A percentile compares a stretch with the other conserved stretches of the same genome.
Evolutionary conservation across 2,797 vertebrate genomes (phyloP).

Genomic region (Avahi laniger): DNA sequence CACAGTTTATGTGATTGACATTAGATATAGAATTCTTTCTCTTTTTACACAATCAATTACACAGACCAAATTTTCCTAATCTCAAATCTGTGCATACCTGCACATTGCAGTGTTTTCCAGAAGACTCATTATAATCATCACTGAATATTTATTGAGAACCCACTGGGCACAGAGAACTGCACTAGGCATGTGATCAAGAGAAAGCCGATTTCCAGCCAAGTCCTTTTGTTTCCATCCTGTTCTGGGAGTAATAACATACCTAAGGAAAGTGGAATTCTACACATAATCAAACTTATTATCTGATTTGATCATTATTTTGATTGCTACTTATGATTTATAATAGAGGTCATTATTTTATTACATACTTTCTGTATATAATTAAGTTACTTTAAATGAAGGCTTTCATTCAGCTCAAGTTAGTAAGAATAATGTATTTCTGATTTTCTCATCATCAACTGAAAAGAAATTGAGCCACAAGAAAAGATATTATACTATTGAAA

Average conservation of each 20-base stretch:
- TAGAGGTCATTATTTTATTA: constrained; percentile 86
- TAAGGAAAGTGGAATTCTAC: constrained; percentile 79
- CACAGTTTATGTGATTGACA: constrained; percentile 44
- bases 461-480: constrained; percentile 75
- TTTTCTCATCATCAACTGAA: constrained; percentile 81
- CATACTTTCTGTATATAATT: constrained; percentile 82
- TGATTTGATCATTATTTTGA: constrained; percentile 87
- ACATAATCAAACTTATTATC: constrained; percentile 87
- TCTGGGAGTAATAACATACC: constrained; percentile 81
- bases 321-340: constrained; percentile 86
- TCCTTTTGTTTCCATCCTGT: constrained; percentile 77
- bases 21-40: constrained; percentile 28
- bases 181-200: constrained; percentile 65
- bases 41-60: constrained; percentile 61
- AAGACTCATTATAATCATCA: constrained; percentile 73
- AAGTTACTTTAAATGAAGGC: constrained; percentile 84
- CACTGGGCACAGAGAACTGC: constrained; percentile 64
- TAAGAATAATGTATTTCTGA: constrained; percentile 83
- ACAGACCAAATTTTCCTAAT: constrained; percentile 48
- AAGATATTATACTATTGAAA: constrained; percentile 66
- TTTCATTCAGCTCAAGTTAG: constrained; percentile 82
- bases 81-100: constrained; percentile 61
- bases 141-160: constrained; percentile 75
- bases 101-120: constrained; percentile 58
- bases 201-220: constrained; percentile 68